These are phyloP conservation scores for Eriosoma lanigerum DNA, from an alignment of 1,140 invertebrate genomes.

Conservation along the genomic window DNA sequence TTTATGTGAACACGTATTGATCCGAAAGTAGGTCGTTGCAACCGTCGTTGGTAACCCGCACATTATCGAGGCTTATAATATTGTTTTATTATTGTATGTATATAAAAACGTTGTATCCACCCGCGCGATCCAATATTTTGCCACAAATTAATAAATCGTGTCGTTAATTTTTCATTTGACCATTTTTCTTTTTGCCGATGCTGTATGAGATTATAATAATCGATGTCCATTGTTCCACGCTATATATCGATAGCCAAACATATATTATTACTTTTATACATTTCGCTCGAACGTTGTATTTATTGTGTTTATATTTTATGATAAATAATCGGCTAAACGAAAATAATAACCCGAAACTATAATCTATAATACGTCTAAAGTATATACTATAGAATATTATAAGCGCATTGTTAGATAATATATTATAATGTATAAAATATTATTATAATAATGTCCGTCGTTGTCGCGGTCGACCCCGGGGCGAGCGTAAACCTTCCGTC, in stretches of 20 bases:
- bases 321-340: conserved; percentile 11
- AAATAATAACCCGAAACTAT: conserved; percentile 5
- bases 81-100: too few relatives aligned
- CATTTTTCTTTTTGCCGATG: neutral
- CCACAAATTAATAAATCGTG: neutral
- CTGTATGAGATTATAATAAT: neutral
- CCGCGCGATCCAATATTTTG: too few relatives aligned
- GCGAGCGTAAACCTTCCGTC: neutral
- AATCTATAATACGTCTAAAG: neutral
- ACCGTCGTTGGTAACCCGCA: neutral
- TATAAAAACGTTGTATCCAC: neutral
- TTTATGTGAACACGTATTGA: too few relatives aligned
- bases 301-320: too few relatives aligned
- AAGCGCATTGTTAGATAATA: neutral
- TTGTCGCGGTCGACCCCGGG: neutral
- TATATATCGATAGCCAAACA: too few relatives aligned
- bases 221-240: neutral
- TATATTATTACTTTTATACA: too few relatives aligned
- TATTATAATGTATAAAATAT: too few relatives aligned
- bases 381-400: too few relatives aligned
- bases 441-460: neutral
- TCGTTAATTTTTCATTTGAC: neutral
- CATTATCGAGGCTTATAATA: neutral
- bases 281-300: too few relatives aligned
- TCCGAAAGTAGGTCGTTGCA: conserved; percentile 15